Evolutionary conservation across 92 coral and sea anemone genomes (phyloP).

Genomic region (Scolanthus callimorphus): DNA sequence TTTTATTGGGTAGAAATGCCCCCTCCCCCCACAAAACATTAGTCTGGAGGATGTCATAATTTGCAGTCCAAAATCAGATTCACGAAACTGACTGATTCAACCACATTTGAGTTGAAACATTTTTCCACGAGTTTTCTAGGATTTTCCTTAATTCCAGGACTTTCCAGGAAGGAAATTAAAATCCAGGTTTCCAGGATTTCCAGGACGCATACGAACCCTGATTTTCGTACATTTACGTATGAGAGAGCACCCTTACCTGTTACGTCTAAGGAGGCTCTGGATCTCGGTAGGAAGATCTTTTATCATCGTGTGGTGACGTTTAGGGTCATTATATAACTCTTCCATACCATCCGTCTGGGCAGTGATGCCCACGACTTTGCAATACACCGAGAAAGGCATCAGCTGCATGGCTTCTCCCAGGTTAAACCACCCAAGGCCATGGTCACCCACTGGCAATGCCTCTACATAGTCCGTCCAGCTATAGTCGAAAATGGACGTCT

Average conservation of each 20-base stretch:
- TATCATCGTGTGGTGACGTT: constrained; percentile 45
- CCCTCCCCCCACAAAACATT: no score
- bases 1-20: no score
- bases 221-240: no score
- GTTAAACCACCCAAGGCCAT: constrained; percentile 53
- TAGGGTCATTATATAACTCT: constrained; percentile 59
- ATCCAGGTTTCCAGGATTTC: no score
- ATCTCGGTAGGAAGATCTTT: constrained; percentile 63
- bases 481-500: constrained; percentile 34
- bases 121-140: no score
- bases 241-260: constrained; percentile 33
- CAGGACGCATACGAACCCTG: no score
- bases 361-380: constrained; percentile 49
- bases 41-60: no score
- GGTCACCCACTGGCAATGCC: constrained; percentile 25
- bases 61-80: no score
- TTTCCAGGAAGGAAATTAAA: no score
- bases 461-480: constrained; percentile 48
- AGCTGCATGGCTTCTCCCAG: constrained; percentile 44
- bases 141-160: no score
- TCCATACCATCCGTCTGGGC: constrained; percentile 69
- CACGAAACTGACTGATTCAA: no score
- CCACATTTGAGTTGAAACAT: no score
- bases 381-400: constrained; percentile 66
- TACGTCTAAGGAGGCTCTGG: constrained; percentile 7